These are phyloP conservation scores for Climacteris rufus DNA, from an alignment of 2,113 vertebrate species.

Conservation along the genomic window DNA sequence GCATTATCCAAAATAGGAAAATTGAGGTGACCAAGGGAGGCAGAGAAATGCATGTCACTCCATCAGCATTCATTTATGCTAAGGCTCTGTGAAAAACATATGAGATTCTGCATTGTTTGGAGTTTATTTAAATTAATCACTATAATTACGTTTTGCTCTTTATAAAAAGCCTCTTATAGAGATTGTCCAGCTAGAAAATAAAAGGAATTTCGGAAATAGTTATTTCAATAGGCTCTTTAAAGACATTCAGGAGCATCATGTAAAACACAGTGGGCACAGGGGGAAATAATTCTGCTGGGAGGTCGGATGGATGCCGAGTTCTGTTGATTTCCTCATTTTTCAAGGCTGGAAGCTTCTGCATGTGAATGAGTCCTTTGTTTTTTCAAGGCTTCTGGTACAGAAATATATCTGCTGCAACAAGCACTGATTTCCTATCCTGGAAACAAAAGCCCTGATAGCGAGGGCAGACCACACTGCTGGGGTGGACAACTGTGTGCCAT, in stretches of 20 bases:
- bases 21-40: conserved; percentile 6
- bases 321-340: conserved; percentile 39
- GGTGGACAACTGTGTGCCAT: not conserved
- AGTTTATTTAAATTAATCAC: conserved; percentile 30
- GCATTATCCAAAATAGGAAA: conserved; percentile 29
- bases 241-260: not conserved
- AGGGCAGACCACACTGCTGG: not conserved
- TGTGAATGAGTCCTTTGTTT: conserved; percentile 40
- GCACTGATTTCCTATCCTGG: not conserved
- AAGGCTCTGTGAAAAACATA: not conserved
- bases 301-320: not conserved
- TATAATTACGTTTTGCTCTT: conserved; percentile 29
- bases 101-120: not conserved
- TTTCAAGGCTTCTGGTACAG: conserved; percentile 22
- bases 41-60: not conserved
- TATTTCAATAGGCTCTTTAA: not conserved
- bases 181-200: not conserved
- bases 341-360: conserved; percentile 30
- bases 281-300: conserved; percentile 24
- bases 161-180: conserved; percentile 1
- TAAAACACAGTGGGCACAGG: not conserved
- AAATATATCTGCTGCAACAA: conserved; percentile 32
- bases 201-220: conserved; percentile 14
- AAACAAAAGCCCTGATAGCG: not conserved
- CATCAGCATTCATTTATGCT: conserved; percentile 32